Evolutionary conservation across 2,113 vertebrate species (phyloP).

Genomic region (Limanda limanda): DNA sequence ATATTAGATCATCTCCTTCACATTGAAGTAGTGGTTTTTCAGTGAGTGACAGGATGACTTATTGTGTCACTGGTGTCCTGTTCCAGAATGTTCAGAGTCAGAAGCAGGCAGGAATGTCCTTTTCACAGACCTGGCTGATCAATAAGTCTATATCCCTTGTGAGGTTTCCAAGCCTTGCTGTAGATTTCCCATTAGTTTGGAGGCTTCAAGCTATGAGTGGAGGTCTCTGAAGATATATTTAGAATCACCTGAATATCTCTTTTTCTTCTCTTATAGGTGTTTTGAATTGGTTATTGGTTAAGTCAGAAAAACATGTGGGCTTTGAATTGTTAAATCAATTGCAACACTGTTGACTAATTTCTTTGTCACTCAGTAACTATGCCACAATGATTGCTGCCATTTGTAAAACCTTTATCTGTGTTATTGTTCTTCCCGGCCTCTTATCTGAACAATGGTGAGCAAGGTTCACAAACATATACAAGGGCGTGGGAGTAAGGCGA

Average conservation of each 20-base stretch:
- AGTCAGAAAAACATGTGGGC: neutral
- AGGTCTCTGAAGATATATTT: slow-evolving; percentile 55
- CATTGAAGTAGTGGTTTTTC: neutral
- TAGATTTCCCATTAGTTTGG: slow-evolving; percentile 24
- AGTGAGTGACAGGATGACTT: neutral
- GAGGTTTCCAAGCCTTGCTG: neutral
- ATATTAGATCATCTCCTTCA: too few species aligned
- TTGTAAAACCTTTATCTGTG: slow-evolving; percentile 3
- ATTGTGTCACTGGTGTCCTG: neutral
- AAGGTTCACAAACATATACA: slow-evolving; percentile 33
- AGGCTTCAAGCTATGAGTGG: slow-evolving; percentile 9
- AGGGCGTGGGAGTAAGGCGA: neutral
- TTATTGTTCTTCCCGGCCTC: slow-evolving; percentile 9
- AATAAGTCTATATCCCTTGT: slow-evolving; percentile 9
- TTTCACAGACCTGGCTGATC: slow-evolving; percentile 14
- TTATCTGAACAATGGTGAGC: slow-evolving; percentile 50
- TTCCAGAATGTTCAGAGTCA: neutral
- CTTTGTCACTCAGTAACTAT: neutral
- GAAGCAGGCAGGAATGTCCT: neutral
- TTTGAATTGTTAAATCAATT: neutral
- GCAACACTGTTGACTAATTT: neutral
- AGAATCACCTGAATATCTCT: slow-evolving; percentile 48
- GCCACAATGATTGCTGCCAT: neutral
- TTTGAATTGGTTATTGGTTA: neutral
- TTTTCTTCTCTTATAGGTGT: slow-evolving; percentile 10